Evolutionary conservation across 2,888 invertebrate genomes (phyloP).

Genomic region (Athalia circularis): DNA sequence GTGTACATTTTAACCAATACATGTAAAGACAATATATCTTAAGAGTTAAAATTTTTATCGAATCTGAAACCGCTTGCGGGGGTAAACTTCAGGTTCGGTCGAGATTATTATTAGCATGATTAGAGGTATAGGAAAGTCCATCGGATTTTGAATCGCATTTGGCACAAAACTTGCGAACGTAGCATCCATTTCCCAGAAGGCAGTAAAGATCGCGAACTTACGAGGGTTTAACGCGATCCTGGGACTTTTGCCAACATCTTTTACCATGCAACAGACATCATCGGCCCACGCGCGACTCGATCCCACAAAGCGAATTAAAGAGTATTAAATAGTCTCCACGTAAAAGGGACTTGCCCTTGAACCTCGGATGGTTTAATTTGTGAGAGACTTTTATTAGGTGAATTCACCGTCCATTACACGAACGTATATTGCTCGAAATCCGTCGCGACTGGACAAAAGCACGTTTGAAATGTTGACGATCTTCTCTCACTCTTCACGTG

Average conservation of each 20-base stretch:
- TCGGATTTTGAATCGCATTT: slow-evolving; percentile 27
- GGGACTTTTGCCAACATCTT: slow-evolving; percentile 32
- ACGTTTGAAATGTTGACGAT: slow-evolving; percentile 6
- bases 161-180: slow-evolving; percentile 21
- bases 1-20: too few species aligned
- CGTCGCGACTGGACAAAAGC: not conserved
- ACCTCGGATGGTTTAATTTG: not conserved
- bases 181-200: slow-evolving; percentile 14
- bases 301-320: slow-evolving; percentile 21
- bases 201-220: slow-evolving; percentile 34
- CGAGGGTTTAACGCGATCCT: slow-evolving; percentile 7
- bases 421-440: not conserved
- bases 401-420: not conserved
- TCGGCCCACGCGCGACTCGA: slow-evolving; percentile 1
- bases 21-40: too few species aligned
- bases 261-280: slow-evolving; percentile 25
- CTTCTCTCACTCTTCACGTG: not conserved
- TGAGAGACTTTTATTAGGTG: not conserved
- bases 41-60: too few species aligned
- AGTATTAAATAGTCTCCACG: not conserved
- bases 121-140: too few species aligned
- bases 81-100: too few species aligned
- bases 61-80: too few species aligned
- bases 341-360: not conserved
- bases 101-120: too few species aligned